Evolutionary conservation across 1,140 invertebrate species (phyloP).

Genomic region (Drosophila ananassae): DNA sequence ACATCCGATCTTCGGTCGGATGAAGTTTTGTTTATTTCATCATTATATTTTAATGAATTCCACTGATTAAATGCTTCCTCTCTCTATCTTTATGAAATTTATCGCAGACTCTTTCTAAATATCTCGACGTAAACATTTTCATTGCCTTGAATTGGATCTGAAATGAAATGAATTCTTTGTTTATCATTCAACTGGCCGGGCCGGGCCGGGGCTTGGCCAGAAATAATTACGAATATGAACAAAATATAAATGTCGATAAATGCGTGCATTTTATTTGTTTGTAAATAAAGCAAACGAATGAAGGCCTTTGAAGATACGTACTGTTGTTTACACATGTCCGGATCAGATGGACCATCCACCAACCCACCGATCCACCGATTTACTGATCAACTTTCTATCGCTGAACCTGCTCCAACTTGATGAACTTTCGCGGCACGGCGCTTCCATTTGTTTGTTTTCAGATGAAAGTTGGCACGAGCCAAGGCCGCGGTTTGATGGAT

Average conservation of each 20-base stretch:
- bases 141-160: constrained; percentile 52
- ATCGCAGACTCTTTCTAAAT: constrained; percentile 24
- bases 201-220: constrained; percentile 1
- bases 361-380: not conserved
- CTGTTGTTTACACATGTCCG: not conserved
- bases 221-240: constrained; percentile 30
- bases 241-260: constrained; percentile 36
- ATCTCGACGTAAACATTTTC: constrained; percentile 60
- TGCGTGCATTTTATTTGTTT: constrained; percentile 52
- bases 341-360: not conserved
- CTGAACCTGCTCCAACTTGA: constrained; percentile 60
- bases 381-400: constrained; percentile 59
- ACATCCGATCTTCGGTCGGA: constrained; percentile 13
- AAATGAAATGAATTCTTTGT: constrained; percentile 69
- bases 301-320: constrained; percentile 54
- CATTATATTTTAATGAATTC: constrained; percentile 58
- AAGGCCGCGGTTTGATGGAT: constrained; percentile 28
- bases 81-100: constrained; percentile 8
- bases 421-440: constrained; percentile 62
- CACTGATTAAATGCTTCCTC: constrained; percentile 48
- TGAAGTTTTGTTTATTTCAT: constrained; percentile 34
- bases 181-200: constrained; percentile 38
- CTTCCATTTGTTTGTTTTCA: constrained; percentile 53
- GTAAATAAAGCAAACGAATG: constrained; percentile 61
- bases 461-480: constrained; percentile 53